A percentile compares a stretch with the other conserved stretches of the same genome.
Conservation (phyloP, 30 jellyfish, hydroid and myxozoan genomes). For the Mastigias papua region DNA sequence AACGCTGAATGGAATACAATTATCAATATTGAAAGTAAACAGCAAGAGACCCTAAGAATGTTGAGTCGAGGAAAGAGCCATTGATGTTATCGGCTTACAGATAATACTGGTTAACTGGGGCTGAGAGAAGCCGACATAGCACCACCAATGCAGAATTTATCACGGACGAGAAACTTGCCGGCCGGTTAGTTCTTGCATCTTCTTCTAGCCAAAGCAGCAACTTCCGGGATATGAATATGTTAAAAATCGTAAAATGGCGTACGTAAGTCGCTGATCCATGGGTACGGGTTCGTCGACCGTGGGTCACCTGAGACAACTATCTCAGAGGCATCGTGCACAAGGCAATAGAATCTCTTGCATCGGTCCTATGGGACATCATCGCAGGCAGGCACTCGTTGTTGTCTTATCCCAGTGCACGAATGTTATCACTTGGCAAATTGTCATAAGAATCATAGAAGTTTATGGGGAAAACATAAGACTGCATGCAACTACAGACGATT, state of each 20-base stretch:
- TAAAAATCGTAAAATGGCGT: no score
- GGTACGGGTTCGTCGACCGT: conserved; percentile 16
- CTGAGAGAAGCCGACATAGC: no score
- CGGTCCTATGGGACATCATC: neutral
- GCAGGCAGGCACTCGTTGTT: conserved; percentile 12
- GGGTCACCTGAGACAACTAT: neutral
- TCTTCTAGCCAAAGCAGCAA: neutral
- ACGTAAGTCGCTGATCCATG: neutral
- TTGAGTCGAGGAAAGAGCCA: no score
- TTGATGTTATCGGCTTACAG: no score
- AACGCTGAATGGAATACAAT: no score
- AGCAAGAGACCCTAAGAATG: no score
- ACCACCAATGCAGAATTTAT: no score
- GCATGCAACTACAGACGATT: conserved; percentile 67
- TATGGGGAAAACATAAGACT: conserved; percentile 27
- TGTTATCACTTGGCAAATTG: conserved; percentile 24
- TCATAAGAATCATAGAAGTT: conserved; percentile 4
- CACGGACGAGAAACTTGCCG: no score
- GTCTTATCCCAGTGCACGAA: conserved; percentile 56
- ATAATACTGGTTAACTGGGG: no score
- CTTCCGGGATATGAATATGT: conserved; percentile 46
- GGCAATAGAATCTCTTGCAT: conserved; percentile 36
- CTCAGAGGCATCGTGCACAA: neutral
- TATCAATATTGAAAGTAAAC: no score
- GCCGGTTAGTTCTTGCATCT: neutral